A percentile compares a stretch with the other conserved stretches of the same genome.
Evolutionary conservation across 2,113 vertebrate species (phyloP).

Genomic region (Isichthys henryi): DNA sequence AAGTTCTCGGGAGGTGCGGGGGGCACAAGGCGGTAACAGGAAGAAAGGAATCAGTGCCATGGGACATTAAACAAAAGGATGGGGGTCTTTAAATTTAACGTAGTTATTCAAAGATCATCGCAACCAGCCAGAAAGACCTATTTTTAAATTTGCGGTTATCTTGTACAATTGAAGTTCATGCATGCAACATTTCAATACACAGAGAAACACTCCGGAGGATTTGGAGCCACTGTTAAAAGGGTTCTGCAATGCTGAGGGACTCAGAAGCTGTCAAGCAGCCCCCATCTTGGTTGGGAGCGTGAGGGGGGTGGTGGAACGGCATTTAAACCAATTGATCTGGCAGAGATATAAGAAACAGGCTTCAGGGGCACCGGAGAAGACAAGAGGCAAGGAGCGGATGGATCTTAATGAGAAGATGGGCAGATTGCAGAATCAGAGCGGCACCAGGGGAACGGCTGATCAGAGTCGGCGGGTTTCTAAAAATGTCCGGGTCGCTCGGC

Average conservation of each 20-base stretch:
- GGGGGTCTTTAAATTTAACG: background rate
- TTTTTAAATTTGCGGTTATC: background rate
- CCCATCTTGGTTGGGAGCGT: background rate
- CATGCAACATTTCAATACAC: background rate
- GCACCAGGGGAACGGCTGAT: slow-evolving; percentile 51
- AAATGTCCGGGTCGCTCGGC: slow-evolving; percentile 33
- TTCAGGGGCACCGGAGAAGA: background rate
- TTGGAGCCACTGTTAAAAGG: background rate
- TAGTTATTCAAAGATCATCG: background rate
- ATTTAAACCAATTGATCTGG: slow-evolving; percentile 8
- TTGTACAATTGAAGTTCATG: background rate
- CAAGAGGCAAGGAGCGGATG: slow-evolving; percentile 12
- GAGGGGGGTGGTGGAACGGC: background rate
- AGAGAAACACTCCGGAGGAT: background rate
- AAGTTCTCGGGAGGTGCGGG: too few species aligned
- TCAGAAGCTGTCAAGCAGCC: background rate
- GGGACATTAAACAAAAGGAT: background rate
- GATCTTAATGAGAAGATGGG: slow-evolving; percentile 37
- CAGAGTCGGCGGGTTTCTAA: slow-evolving; percentile 49
- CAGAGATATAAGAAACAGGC: background rate
- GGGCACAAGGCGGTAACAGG: background rate
- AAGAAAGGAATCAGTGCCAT: background rate
- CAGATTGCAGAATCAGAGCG: slow-evolving; percentile 46
- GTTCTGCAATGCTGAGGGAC: too few species aligned
- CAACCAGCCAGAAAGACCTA: background rate